phyloP scores from a whole-genome alignment of 2,113 vertebrate species.

The Phrynocephalus versicolor region DNA sequence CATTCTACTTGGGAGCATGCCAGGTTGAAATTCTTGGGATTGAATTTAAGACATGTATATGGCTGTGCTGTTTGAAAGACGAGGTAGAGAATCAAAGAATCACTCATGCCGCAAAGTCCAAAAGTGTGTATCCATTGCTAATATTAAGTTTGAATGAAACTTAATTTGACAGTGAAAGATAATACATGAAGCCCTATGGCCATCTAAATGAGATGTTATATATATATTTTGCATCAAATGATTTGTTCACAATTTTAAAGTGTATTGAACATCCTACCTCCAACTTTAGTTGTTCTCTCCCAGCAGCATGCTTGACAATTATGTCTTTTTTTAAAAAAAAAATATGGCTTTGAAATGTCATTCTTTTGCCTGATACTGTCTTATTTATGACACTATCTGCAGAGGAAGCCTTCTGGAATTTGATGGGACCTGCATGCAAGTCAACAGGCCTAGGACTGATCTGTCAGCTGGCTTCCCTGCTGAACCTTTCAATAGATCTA shows the following conservation, averaged over 20 bases:
- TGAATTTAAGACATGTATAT: neutral
- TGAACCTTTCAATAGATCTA: neutral
- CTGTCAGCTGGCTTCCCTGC: neutral
- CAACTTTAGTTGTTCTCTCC: neutral
- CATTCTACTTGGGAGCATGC: neutral
- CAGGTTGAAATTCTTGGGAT: neutral
- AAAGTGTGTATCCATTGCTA: neutral
- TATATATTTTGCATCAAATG: too few species aligned
- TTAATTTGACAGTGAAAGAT: neutral
- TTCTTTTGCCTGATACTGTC: neutral
- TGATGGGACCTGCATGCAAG: neutral
- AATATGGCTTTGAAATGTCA: neutral
- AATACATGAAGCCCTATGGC: neutral
- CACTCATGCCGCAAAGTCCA: neutral
- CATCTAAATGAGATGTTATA: neutral
- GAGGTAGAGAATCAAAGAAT: neutral
- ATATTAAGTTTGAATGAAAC: neutral
- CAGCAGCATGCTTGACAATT: neutral
- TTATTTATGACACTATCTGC: neutral
- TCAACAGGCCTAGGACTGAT: too few species aligned
- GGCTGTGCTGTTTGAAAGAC: neutral
- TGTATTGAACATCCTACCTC: neutral
- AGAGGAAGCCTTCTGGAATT: neutral
- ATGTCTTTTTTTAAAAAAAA: neutral
- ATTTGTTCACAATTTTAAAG: neutral